These are phyloP conservation scores for Linepithema humile DNA, from an alignment of 1,140 invertebrate species.

Conservation along the genomic window DNA sequence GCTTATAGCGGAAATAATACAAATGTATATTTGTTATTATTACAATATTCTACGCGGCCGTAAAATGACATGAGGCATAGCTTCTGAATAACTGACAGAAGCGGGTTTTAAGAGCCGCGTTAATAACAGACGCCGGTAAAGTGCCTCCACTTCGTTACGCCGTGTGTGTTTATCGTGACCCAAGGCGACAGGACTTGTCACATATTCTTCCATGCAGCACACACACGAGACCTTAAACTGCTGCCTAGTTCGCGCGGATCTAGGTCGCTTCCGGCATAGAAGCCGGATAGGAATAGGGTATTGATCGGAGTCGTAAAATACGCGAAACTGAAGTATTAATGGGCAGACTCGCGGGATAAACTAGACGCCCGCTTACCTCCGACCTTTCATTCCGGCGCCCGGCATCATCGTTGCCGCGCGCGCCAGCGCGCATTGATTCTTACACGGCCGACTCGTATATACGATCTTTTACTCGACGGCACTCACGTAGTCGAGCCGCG, in stretches of 20 bases:
- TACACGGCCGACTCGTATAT: constrained; percentile 3
- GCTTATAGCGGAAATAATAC: no score
- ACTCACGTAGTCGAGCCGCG: constrained; percentile 57
- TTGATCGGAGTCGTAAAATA: constrained; percentile 49
- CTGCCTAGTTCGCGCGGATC: constrained; percentile 28
- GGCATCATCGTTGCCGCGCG: not conserved
- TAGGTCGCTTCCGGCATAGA: constrained; percentile 43
- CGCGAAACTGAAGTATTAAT: constrained; percentile 49
- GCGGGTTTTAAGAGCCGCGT: not conserved
- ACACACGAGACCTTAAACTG: constrained; percentile 36
- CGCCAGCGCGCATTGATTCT: not conserved
- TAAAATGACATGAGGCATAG: no score
- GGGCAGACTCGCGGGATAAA: constrained; percentile 35
- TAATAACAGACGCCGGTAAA: constrained; percentile 4
- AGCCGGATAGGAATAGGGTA: constrained; percentile 42
- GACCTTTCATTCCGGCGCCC: not conserved
- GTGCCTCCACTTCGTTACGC: constrained; percentile 1
- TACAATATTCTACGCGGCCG: no score
- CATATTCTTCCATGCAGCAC: constrained; percentile 24
- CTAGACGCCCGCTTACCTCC: constrained; percentile 18
- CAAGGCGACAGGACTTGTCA: constrained; percentile 35
- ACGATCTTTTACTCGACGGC: constrained; percentile 3
- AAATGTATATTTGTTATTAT: no score
- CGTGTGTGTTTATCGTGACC: constrained; percentile 4
- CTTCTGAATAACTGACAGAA: not conserved